phyloP scores from a whole-genome alignment of 2,797 vertebrate species.

The Neoniphon sammara region DNA sequence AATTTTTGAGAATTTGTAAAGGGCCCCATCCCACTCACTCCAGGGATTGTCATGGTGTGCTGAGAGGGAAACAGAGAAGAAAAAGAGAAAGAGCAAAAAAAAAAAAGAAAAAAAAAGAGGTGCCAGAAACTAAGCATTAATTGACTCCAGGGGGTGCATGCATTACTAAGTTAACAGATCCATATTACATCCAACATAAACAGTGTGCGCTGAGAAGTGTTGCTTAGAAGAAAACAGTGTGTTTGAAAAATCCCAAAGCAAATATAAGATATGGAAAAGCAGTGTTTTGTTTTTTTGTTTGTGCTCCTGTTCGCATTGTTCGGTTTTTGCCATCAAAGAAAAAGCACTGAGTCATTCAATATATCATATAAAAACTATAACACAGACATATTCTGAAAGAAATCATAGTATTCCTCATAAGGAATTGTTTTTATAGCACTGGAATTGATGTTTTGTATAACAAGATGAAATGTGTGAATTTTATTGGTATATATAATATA shows the following conservation, averaged over 20 bases:
- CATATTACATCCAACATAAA: constrained; percentile 47
- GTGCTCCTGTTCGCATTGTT: constrained; percentile 2
- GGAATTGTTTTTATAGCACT: neutral
- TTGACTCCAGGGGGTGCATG: constrained; percentile 36
- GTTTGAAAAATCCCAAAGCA: neutral
- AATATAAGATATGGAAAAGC: neutral
- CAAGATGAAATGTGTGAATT: neutral
- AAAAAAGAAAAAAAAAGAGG: constrained; percentile 20
- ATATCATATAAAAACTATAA: neutral
- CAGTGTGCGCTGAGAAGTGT: neutral
- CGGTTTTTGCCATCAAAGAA: constrained; percentile 7
- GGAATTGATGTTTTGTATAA: neutral
- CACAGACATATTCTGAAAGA: too few relatives aligned
- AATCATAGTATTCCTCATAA: too few relatives aligned
- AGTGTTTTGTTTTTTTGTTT: neutral
- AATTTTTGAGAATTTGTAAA: constrained; percentile 25
- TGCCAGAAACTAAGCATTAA: constrained; percentile 57
- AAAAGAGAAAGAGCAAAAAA: neutral
- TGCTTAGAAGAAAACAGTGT: constrained; percentile 2
- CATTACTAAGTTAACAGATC: constrained; percentile 40
- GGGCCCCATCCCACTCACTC: neutral
- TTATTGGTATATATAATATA: neutral
- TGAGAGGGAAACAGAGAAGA: constrained; percentile 17
- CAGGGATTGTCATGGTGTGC: neutral
- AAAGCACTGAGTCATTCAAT: constrained; percentile 33